Evolutionary conservation across 2,797 vertebrate genomes (phyloP).

Genomic region (Coreius guichenoti): DNA sequence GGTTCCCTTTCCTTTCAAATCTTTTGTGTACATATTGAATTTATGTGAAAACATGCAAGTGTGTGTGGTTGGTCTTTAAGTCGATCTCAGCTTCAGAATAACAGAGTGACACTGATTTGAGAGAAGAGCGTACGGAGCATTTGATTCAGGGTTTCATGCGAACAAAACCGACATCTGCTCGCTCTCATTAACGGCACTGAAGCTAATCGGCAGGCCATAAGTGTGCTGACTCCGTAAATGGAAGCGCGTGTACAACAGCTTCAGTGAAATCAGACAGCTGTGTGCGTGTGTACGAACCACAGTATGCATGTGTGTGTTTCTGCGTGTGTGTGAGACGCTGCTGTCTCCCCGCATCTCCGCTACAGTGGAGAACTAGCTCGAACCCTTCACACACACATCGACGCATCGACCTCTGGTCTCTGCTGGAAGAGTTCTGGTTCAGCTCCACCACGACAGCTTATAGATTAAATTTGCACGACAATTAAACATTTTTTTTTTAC

Average conservation of each 20-base stretch:
- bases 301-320: slow-evolving; percentile 39
- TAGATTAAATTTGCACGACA: slow-evolving; percentile 77
- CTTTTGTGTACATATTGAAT: slow-evolving; percentile 35
- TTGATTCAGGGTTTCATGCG: slow-evolving; percentile 67
- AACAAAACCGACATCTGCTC: slow-evolving; percentile 80
- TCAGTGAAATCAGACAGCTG: slow-evolving; percentile 76
- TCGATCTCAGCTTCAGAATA: slow-evolving; percentile 35
- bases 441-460: slow-evolving; percentile 60
- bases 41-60: slow-evolving; percentile 1
- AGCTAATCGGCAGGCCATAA: slow-evolving; percentile 77
- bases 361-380: slow-evolving; percentile 46
- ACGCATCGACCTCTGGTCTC: slow-evolving; percentile 58
- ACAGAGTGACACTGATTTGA: slow-evolving; percentile 63
- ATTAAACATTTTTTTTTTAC: slow-evolving; percentile 76
- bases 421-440: slow-evolving; percentile 61
- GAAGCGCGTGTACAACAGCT: slow-evolving; percentile 75
- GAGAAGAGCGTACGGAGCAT: slow-evolving; percentile 63
- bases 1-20: slow-evolving; percentile 18
- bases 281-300: slow-evolving; percentile 47
- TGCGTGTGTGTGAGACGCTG: neutral
- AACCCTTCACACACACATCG: slow-evolving; percentile 73
- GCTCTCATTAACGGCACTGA: slow-evolving; percentile 78
- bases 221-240: slow-evolving; percentile 76
- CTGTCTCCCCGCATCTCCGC: neutral
- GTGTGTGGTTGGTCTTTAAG: slow-evolving; percentile 33